Conservation (phyloP, 2,113 vertebrate genomes). For the Rhinoptilus africanus region DNA sequence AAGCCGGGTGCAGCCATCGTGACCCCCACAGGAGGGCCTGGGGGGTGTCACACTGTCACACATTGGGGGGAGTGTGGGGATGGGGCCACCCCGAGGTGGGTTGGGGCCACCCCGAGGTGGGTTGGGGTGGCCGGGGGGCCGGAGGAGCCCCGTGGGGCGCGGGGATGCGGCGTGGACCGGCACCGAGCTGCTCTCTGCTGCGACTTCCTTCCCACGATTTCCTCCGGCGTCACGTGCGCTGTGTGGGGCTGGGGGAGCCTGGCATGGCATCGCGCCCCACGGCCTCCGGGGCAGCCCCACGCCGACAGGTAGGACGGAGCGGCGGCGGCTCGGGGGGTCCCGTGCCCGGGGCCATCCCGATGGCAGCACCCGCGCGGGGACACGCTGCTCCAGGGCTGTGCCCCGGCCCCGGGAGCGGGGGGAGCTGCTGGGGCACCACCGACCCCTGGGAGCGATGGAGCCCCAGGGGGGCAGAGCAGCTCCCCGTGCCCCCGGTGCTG, state of each 20-base stretch:
- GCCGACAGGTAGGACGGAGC: not conserved
- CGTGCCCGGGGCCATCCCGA: accelerated
- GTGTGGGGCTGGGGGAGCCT: not conserved
- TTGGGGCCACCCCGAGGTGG: not conserved
- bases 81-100: not conserved
- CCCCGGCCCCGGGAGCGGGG: accelerated
- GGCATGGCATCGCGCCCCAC: not conserved
- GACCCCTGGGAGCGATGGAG: accelerated
- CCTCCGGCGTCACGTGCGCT: not conserved
- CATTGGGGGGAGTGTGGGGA: too few species aligned
- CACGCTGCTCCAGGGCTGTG: accelerated
- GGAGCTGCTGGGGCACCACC: not conserved
- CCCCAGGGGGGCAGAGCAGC: not conserved
- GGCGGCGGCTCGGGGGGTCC: accelerated
- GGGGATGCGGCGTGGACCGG: not conserved
- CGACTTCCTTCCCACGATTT: slow-evolving; percentile 38
- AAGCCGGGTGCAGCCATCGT: not conserved
- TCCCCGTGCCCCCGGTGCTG: accelerated
- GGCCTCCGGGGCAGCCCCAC: not conserved
- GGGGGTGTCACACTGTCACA: not conserved
- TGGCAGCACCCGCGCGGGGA: accelerated
- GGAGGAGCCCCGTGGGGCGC: accelerated
- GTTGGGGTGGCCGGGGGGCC: not conserved
- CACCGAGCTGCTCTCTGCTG: not conserved
- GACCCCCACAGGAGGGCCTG: too few species aligned